phyloP scores from a whole-genome alignment of 2,888 invertebrate species.

The Archips crataeganus region DNA sequence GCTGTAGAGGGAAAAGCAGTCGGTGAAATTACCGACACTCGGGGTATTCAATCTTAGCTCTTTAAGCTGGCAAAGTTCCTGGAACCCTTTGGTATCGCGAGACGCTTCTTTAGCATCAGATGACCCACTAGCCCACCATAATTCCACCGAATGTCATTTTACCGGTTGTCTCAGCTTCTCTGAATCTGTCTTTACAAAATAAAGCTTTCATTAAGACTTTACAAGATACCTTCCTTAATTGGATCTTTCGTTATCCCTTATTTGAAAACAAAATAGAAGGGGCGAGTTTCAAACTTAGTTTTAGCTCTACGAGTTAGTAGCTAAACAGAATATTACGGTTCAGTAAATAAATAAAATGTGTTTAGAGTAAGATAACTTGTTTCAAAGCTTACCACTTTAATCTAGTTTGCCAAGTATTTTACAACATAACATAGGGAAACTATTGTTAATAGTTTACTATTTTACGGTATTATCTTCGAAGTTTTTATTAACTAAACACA shows the following conservation, averaged over 20 bases:
- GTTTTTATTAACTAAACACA: background rate
- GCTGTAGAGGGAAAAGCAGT: too few relatives aligned
- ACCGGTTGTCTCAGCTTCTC: background rate
- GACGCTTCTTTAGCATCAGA: too few relatives aligned
- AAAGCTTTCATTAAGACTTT: background rate
- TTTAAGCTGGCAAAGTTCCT: too few relatives aligned
- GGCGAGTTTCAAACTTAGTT: background rate
- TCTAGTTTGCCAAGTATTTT: background rate
- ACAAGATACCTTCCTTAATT: background rate
- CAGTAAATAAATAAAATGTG: background rate
- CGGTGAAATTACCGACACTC: too few relatives aligned
- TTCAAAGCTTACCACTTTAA: background rate
- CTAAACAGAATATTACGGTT: background rate
- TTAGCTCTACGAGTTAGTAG: background rate
- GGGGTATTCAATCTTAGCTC: too few relatives aligned
- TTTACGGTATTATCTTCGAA: background rate
- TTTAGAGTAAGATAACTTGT: background rate
- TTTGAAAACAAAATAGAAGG: background rate
- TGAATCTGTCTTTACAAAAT: background rate
- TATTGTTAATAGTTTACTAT: background rate
- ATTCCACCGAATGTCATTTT: too few relatives aligned
- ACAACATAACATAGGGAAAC: background rate
- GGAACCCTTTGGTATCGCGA: too few relatives aligned
- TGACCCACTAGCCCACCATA: too few relatives aligned
- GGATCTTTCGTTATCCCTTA: slow-evolving; percentile 2